Base-by-base conservation (phyloP, 92 coral and sea anemone species). In the Siderastrea siderea region DNA sequence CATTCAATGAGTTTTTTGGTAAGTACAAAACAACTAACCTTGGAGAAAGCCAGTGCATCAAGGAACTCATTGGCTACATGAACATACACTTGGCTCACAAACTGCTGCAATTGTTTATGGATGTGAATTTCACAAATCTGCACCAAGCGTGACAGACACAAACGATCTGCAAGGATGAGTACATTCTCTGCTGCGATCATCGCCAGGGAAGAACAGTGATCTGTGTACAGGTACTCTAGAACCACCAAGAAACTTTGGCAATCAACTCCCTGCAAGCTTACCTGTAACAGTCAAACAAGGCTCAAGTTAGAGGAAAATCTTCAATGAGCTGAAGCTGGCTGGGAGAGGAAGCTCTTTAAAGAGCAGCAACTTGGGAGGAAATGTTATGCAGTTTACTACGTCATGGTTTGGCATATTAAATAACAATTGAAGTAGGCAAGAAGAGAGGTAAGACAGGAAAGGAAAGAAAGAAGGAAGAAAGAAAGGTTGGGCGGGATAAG, bases 151-250 rank as follows among this genome's bases (percentile, higher is more conserved):
- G 84, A 53, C 12, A 92, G 76, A 19, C 86, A 71, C 53, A 92
- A 67, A 47, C 79, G 66, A 74, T 92, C 95, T 49, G 95, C 93
- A 52, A 84, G 81, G 60, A 89, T 88, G 54, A 92, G 87, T 1
- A 92, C 75, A 45, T 68, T 47, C 68, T 83, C 69, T 14, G 53
- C 57, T 7, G 87, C 75, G 17, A 75, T 69, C 46, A 16, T 78
- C 53, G 80, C 78, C 50, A 92, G 78, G 6, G 69, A 38, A 63
- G 72, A 11, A 10, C 90, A 92, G 46, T 19, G 11, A 57, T 92
- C 95, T 2, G 95, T 84, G 90, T 92, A 92, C 11, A 92, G 78
- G 59, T 84, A 92, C 58, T 89, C 90, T 64, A 92, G 52, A 70
- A 92, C 73, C 2, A 83, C 85, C 69, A 90, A 67, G 64, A 92